A percentile compares a stretch with the other conserved stretches of the same genome.
These are phyloP conservation scores for Ophioninae sp. DNA, from an alignment of 2,888 invertebrate species.

Conservation along the genomic window DNA sequence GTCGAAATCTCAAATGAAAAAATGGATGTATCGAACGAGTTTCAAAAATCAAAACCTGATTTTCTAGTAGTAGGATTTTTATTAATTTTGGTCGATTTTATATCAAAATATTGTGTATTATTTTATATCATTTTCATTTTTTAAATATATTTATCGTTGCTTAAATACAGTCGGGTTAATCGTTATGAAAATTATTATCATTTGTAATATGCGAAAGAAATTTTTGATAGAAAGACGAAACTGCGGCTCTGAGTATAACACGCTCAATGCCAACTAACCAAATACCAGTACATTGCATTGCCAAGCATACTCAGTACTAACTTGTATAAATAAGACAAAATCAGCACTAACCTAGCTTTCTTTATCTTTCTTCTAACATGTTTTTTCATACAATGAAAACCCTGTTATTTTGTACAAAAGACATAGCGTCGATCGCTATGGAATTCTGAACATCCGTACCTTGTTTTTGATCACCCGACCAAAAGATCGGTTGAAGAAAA, in stretches of 20 bases:
- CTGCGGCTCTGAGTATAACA: neutral
- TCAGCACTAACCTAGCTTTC: constrained; percentile 44
- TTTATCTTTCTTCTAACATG: constrained; percentile 17
- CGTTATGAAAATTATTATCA: neutral
- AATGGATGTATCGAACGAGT: neutral
- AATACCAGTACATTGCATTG: neutral
- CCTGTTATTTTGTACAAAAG: constrained; percentile 40
- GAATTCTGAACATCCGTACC: constrained; percentile 19
- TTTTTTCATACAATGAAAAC: constrained; percentile 31
- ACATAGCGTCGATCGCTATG: constrained; percentile 3
- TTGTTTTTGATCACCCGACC: neutral
- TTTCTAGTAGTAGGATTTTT: neutral
- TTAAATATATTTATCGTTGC: neutral
- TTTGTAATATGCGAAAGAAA: neutral
- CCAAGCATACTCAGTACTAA: neutral
- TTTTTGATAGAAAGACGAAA: neutral
- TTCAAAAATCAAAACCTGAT: neutral
- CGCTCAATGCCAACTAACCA: neutral
- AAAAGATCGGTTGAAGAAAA: neutral
- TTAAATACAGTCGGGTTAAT: neutral
- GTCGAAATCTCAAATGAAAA: neutral
- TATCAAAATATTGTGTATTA: too few relatives aligned
- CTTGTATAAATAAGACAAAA: neutral
- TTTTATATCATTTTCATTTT: too few relatives aligned
- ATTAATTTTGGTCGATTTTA: neutral